phyloP scores from a whole-genome alignment of 2,113 vertebrate species.

The Carlito syrichta region DNA sequence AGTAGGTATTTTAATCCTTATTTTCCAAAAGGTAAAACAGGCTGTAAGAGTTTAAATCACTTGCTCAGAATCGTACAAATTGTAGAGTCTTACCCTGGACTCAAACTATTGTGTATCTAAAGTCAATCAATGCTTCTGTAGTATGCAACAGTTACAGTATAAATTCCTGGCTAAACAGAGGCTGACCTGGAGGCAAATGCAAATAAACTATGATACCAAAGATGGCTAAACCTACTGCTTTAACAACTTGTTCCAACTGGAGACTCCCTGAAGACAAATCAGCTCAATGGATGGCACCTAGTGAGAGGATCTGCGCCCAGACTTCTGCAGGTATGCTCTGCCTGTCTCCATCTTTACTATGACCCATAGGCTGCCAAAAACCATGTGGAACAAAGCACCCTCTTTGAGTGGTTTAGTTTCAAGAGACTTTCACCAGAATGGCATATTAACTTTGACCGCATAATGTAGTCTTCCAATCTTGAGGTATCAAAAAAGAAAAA shows the following conservation, averaged over 20 bases:
- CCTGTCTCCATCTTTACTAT: background rate
- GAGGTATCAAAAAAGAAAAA: background rate
- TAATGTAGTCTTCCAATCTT: background rate
- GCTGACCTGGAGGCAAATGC: background rate
- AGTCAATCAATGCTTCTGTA: background rate
- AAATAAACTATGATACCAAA: background rate
- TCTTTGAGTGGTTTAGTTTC: background rate
- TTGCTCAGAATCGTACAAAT: background rate
- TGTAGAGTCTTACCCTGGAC: background rate
- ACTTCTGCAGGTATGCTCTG: background rate
- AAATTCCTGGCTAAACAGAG: background rate
- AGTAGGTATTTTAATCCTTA: background rate
- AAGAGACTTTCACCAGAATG: background rate
- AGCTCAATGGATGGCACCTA: background rate
- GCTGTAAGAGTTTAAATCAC: background rate
- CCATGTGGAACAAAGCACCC: no score
- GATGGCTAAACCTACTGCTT: background rate
- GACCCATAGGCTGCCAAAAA: background rate
- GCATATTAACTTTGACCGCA: background rate
- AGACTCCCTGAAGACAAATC: background rate
- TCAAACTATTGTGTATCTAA: background rate
- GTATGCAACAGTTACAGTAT: background rate
- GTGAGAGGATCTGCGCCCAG: background rate
- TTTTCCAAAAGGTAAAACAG: slow-evolving; percentile 31
- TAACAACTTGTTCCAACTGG: background rate